Conservation (phyloP, 2,797 vertebrate species). For the Oryzias sinensis region DNA sequence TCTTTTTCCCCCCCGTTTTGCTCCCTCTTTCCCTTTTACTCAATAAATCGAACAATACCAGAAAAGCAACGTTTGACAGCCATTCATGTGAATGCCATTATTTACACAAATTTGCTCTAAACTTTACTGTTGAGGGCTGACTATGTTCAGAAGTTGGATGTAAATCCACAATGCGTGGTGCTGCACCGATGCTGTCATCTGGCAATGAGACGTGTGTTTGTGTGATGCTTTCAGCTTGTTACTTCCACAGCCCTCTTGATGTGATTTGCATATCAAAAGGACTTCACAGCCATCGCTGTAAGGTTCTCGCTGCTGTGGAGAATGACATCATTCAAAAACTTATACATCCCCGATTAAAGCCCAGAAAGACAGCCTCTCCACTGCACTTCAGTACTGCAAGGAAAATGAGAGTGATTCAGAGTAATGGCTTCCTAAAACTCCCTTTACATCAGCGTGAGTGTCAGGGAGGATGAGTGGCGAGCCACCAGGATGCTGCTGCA, state of each 20-base stretch:
- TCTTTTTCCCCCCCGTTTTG: too few relatives aligned
- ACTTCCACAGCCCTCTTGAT: constrained; percentile 3
- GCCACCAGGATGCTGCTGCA: constrained; percentile 41
- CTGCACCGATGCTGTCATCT: constrained; percentile 4
- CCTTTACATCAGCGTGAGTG: constrained; percentile 51
- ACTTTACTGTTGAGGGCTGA: background rate
- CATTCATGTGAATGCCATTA: too few relatives aligned
- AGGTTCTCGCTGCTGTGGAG: constrained; percentile 19
- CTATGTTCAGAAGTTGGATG: constrained; percentile 2
- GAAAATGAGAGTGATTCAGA: constrained; percentile 53
- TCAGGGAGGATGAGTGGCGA: constrained; percentile 48
- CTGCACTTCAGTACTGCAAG: constrained; percentile 23
- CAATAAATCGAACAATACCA: too few relatives aligned
- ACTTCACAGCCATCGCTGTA: constrained; percentile 12
- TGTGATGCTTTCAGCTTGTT: constrained; percentile 17
- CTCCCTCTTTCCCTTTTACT: too few relatives aligned
- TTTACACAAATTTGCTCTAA: background rate
- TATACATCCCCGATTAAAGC: constrained; percentile 37
- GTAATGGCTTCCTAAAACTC: constrained; percentile 63
- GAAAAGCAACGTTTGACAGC: too few relatives aligned
- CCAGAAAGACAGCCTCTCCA: constrained; percentile 13
- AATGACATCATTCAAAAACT: constrained; percentile 33
- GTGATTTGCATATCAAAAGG: constrained; percentile 38
- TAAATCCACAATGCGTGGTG: constrained; percentile 1
- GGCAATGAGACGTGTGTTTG: constrained; percentile 13